These are phyloP conservation scores for Leptodirus hochenwartii DNA, from an alignment of 2,888 invertebrate species.

Conservation along the genomic window DNA sequence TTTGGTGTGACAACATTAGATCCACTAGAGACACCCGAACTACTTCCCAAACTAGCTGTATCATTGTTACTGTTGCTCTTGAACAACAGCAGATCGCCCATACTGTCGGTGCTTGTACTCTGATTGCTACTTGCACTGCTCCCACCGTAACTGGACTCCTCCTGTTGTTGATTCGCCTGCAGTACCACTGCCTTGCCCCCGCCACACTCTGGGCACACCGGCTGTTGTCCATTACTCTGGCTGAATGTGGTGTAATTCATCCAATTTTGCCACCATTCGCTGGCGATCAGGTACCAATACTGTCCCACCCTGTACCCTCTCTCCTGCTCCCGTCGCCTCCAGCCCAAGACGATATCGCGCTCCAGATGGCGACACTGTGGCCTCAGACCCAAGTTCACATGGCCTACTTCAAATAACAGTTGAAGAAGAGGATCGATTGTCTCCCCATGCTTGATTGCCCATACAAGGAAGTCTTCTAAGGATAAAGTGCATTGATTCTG, in stretches of 20 bases:
- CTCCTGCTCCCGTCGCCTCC: constrained; percentile 61
- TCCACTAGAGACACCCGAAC: constrained; percentile 41
- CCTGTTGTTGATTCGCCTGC: constrained; percentile 10
- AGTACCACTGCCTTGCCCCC: constrained; percentile 3
- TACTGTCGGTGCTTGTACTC: constrained; percentile 43
- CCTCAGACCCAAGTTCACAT: constrained; percentile 67
- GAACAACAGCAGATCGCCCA: constrained; percentile 42
- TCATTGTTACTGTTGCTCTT: constrained; percentile 34
- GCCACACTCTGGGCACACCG: constrained; percentile 16
- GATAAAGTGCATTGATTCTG: constrained; percentile 26
- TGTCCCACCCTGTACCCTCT: constrained; percentile 64
- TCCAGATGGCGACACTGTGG: constrained; percentile 70
- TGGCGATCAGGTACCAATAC: constrained; percentile 75
- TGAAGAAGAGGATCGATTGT: constrained; percentile 52
- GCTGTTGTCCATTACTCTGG: constrained; percentile 21
- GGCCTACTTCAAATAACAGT: constrained; percentile 64
- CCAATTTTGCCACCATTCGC: constrained; percentile 81
- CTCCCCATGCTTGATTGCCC: constrained; percentile 48
- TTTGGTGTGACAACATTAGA: constrained; percentile 11
- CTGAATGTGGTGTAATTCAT: constrained; percentile 41
- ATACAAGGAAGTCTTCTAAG: constrained; percentile 73
- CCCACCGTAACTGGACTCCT: background rate
- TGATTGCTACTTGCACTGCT: constrained; percentile 38
- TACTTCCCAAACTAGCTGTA: no score
- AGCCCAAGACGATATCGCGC: constrained; percentile 60